Base-by-base conservation (phyloP, 2,797 vertebrate species). In the Aphelocoma californica region DNA sequence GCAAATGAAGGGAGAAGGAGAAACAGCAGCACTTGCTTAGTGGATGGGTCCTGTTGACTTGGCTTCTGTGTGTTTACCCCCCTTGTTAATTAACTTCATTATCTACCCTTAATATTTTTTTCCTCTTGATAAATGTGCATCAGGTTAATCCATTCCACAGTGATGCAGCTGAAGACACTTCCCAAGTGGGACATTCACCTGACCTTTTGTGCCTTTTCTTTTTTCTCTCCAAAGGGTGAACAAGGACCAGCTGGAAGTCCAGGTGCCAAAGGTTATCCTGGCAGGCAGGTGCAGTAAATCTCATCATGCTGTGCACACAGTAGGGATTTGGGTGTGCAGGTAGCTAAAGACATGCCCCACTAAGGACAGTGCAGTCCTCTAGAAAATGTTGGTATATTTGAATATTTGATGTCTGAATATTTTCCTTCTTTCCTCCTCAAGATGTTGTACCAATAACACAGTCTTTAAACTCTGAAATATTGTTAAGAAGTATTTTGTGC, bases 281-380 rank as follows among this genome's bases (percentile, higher is more conserved):
- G 99, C 99, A 99, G 99, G 99, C 99, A 99, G 99, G 99, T 99
- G 99, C 99, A 99, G 99, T 99, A 99, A 99, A 99, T 99, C 98
- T 98, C 98, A 97, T 98, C 96, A 97, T 98, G 98, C 98, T 96
- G 98, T 98, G 97, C 96, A 95, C 97, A 97, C 97, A 96, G 88
- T 97, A 97, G 96, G 96, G 96, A 94, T 95, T 92, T 81, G 88
- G 93, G 90, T 93, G 92, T 92, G 86, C 93, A 95, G 93, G 88
- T 91, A 96, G 95, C 62, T 86, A 50, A 79, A 69, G 16, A 8
- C 8, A 3, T 44, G 65, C 4, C 60, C 45, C 70, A 1, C 36
- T 86, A 62, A 60, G 74, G 54, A 34, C 47, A 73, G 56, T 12
- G 74, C 51, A 58, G 81, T 48, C 23, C 18, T 73, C 67, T 80